Base-by-base conservation (phyloP, 2,797 vertebrate species). In the Schizothorax lantsangensis region DNA sequence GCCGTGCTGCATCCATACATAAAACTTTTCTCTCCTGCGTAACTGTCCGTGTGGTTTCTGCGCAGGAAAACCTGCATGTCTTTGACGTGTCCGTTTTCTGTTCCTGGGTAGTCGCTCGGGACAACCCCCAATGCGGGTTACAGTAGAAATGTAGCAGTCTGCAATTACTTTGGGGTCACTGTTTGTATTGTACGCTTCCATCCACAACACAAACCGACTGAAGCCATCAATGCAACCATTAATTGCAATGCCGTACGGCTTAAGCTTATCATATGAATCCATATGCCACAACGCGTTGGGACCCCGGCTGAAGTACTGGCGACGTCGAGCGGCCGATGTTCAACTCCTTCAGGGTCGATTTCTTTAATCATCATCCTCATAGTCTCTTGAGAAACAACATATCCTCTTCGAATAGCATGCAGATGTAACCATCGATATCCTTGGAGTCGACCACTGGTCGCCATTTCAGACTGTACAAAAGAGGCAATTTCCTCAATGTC, bases 331-430 rank as follows among this genome's bases (percentile, higher is more conserved):
- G n/a, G 12, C 12, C 0, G 40, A 10, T 45, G 40, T 73, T 73
- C 71, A 5, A 26, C 71, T 47, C 43, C 72, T 74, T 49, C 72
- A 49, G 72, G n/a, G 43, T 74, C 45, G 2, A 49, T 74, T 47
- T 14, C n/a, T 74, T 75, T 49, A 15, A 75, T 75, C 14, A 33
- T 19, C 45, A 75, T 52, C 45, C 73, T 75, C 45, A 73, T 26
- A 49, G 43, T 74, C n/a, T 62, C 57, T 62, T 26, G 57, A 59
- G 10, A 59, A 59, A 59, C 23, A n/a, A 59, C 57, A 59, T 26
- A 59, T n/a, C 3, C 9, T 59, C 23, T 62, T 62, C 4, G 9
- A 62, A 62, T 12, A 26, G 57, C 57, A 62, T 0, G 9, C 57
- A n/a, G 9, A 59, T n/a, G 57, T n/a, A 59, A n/a, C 9, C 57